A percentile compares a stretch with the other conserved stretches of the same genome.
Conservation (phyloP, 2,113 vertebrate genomes). For the Dromas ardeola region DNA sequence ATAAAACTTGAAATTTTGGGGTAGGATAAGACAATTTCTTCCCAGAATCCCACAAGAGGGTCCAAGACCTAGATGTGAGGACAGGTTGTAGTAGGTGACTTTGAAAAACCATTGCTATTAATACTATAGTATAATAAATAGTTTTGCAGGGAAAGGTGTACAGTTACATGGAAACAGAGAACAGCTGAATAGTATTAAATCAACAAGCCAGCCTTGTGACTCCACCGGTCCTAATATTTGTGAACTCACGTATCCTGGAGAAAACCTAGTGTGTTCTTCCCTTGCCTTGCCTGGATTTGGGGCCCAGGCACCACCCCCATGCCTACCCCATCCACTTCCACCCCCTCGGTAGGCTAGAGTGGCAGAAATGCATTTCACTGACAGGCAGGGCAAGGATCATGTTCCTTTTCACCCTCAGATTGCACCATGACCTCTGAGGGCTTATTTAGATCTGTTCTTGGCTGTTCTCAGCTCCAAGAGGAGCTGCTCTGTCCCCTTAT, state of each 20-base stretch:
- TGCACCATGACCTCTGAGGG: not conserved
- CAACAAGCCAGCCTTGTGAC: constrained; percentile 17
- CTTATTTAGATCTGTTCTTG: not conserved
- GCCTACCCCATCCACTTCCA: not conserved
- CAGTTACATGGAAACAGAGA: constrained; percentile 31
- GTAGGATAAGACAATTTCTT: not conserved
- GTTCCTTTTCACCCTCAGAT: not conserved
- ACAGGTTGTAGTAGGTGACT: constrained; percentile 35
- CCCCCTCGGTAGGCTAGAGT: not conserved
- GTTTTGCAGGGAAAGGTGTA: constrained; percentile 36
- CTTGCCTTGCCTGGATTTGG: not conserved
- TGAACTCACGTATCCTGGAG: not conserved
- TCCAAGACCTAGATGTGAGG: not conserved
- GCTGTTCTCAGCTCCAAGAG: not conserved
- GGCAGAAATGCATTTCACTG: not conserved
- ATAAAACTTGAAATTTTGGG: not conserved
- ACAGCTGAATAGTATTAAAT: constrained; percentile 57
- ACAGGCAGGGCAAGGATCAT: not conserved
- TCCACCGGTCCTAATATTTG: not conserved
- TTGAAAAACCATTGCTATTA: constrained; percentile 35
- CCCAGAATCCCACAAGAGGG: not conserved
- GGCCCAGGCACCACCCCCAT: not conserved
- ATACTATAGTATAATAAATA: constrained; percentile 38
- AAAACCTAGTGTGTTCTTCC: not conserved
- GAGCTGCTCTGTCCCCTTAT: not conserved